These are phyloP conservation scores for Ceratosolen solmsi DNA, from an alignment of 1,140 invertebrate genomes.

Conservation along the genomic window DNA sequence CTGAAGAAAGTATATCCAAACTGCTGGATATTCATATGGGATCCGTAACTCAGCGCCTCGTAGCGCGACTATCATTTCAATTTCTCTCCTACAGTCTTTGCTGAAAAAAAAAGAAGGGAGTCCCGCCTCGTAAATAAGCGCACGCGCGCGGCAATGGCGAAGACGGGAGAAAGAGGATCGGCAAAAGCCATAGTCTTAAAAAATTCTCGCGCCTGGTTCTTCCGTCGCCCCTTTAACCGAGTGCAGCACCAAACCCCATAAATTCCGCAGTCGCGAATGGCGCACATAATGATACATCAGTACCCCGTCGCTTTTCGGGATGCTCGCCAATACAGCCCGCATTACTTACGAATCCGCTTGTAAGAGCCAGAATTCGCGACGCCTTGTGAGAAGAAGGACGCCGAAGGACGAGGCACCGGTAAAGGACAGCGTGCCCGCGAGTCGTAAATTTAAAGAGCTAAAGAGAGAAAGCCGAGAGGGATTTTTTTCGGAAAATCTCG, in stretches of 20 bases:
- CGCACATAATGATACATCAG: conserved; percentile 47
- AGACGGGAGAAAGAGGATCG: not conserved
- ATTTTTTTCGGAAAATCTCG: conserved; percentile 25
- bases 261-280: conserved; percentile 16
- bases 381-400: not conserved
- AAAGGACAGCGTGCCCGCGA: not conserved
- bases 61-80: not conserved
- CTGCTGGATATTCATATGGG: conserved; percentile 13
- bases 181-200: conserved; percentile 21
- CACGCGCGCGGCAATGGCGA: not conserved
- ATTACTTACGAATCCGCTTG: conserved; percentile 40
- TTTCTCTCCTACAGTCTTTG: not conserved
- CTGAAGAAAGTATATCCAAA: not conserved
- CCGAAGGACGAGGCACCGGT: not conserved
- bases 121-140: conserved; percentile 37
- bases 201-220: conserved; percentile 42
- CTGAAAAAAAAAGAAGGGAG: not conserved
- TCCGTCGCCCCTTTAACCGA: conserved; percentile 4
- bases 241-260: conserved; percentile 17
- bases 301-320: conserved; percentile 46
- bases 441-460: conserved; percentile 36
- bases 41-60: conserved; percentile 26
- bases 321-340: conserved; percentile 41
- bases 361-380: conserved; percentile 17
- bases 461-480: not conserved